These are phyloP conservation scores for Octomys mimax DNA, from an alignment of 2,797 vertebrate species.

Conservation along the genomic window DNA sequence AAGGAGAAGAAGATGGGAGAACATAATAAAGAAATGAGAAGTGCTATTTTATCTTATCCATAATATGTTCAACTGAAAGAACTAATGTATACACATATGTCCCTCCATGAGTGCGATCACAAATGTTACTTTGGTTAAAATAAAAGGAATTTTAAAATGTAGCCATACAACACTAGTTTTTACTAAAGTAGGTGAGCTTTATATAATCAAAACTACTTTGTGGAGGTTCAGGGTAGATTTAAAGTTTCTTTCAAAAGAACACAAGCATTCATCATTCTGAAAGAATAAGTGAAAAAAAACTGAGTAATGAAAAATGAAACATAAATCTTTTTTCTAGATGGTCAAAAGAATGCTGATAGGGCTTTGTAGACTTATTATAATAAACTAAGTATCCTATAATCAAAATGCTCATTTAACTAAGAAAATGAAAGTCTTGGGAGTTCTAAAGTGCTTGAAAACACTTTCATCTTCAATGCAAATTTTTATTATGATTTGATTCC, in stretches of 20 bases:
- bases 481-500: background rate
- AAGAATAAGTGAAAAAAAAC: background rate
- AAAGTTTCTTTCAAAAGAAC: conserved; percentile 10
- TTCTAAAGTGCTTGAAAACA: background rate
- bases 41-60: background rate
- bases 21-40: background rate
- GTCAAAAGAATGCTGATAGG: background rate
- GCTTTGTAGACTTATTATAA: background rate
- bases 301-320: background rate
- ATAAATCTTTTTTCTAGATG: background rate
- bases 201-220: background rate
- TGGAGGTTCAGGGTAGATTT: background rate
- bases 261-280: background rate
- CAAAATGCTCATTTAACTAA: conserved; percentile 1
- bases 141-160: background rate
- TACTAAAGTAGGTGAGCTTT: background rate
- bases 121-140: background rate
- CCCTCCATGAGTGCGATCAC: background rate
- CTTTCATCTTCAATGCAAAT: background rate
- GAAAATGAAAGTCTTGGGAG: conserved; percentile 14
- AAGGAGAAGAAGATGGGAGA: background rate
- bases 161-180: background rate
- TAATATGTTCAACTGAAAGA: background rate
- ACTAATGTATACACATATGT: background rate
- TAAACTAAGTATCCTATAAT: background rate